These are phyloP conservation scores for Prietella phreatophila DNA, from an alignment of 2,113 vertebrate species.

Conservation along the genomic window DNA sequence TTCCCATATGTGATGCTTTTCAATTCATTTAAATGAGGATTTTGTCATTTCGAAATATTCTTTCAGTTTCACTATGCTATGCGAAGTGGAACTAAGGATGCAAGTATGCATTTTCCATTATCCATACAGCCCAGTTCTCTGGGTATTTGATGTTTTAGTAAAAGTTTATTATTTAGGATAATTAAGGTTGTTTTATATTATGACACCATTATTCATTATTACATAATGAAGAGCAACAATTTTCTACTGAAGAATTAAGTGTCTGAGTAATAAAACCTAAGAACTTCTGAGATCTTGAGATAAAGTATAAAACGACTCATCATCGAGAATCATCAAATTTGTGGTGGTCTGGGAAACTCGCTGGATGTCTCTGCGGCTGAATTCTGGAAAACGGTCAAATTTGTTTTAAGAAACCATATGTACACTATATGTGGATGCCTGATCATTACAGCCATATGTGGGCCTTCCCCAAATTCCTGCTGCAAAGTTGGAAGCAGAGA, in stretches of 20 bases:
- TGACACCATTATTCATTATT: background rate
- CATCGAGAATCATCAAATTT: background rate
- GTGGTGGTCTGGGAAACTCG: background rate
- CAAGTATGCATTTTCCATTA: background rate
- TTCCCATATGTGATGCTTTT: background rate
- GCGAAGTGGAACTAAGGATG: background rate
- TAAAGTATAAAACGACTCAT: background rate
- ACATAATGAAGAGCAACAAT: background rate
- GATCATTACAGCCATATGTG: background rate
- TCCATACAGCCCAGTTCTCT: background rate
- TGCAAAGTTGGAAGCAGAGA: background rate
- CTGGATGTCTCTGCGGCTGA: background rate
- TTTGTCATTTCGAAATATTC: background rate
- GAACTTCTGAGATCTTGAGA: background rate
- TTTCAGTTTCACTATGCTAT: background rate
- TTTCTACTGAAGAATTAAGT: background rate
- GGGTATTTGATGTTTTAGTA: background rate
- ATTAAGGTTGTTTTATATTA: constrained; percentile 16
- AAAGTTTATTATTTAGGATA: constrained; percentile 17
- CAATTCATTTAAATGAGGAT: background rate
- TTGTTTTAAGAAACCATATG: background rate
- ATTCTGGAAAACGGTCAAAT: background rate
- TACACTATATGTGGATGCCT: background rate
- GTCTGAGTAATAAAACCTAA: constrained; percentile 4
- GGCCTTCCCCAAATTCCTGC: background rate